Evolutionary conservation across 2,888 invertebrate genomes (phyloP), one percentile per base, ranked within the genome.

Genomic region (Volucella zonaria): DNA sequence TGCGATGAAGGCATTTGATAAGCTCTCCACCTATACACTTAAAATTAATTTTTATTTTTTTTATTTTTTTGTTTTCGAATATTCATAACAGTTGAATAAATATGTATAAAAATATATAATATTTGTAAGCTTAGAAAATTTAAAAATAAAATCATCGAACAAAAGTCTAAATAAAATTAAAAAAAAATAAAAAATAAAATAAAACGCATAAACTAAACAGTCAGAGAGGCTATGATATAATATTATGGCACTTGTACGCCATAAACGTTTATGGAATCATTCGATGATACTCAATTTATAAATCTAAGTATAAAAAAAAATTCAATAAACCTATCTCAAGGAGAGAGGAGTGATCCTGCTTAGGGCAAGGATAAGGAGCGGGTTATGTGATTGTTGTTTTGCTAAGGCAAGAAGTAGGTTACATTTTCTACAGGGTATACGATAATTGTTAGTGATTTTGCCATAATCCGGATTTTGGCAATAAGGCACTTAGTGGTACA

Each of bases 101-200:
- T 85, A 85, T 85, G 77, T 85, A 85, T 83, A 83, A 83, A 85
- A 85, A 85, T 85, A 85, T 80, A 85, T 83, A 81, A 85, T 85
- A 85, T 85, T 85, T 85, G 79, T 85, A 85, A 81, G 83, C 83
- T 83, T 83, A 75, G 64, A 66, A 47, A 79, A 74, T 64, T 70
- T 59, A 42, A 68, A 51, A 64, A 74, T 74, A 74, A 74, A 73
- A 74, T 74, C 40, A 68, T 56, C 47, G 31, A 31, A 31, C 31
- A 31, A 31, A 31, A 31, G 6, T 31, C 6, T 59, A 40, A 59
- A 59, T 40, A 15, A 38, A 59, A 18, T 40, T 14, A 12, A 51
- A 23, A 23, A 2, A 2, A 23, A 71, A 49, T 62, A 62, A 75
- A 68, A 1, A 62, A 42, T 64, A 70, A 54, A 54, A 59, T 42